Percentiles rank a stretch among this genome's conserved stretches.
These are phyloP conservation scores for Lycaon pictus DNA, from an alignment of 2,113 vertebrate species.

Conservation along the genomic window DNA sequence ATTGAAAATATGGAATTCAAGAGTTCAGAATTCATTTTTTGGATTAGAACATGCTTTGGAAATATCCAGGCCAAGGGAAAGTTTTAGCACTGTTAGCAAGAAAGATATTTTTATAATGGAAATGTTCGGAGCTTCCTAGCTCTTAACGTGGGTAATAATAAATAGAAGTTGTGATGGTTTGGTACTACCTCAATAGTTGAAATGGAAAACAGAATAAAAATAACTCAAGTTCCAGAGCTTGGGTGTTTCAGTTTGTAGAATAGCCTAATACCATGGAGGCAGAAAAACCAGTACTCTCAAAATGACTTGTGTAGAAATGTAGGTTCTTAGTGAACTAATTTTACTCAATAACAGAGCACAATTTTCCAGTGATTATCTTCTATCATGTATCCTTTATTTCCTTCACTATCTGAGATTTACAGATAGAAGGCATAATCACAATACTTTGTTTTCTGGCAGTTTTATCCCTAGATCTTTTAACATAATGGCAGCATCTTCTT, in stretches of 20 bases:
- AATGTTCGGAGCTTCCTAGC: conserved; percentile 59
- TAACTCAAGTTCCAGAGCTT: conserved; percentile 75
- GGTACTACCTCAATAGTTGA: conserved; percentile 76
- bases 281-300: conserved; percentile 81
- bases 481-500: conserved; percentile 80
- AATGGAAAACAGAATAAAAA: conserved; percentile 83
- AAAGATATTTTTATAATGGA: conserved; percentile 67
- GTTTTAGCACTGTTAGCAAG: background rate
- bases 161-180: conserved; percentile 45
- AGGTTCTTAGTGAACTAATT: conserved; percentile 87
- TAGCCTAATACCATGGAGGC: conserved; percentile 55
- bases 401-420: conserved; percentile 86
- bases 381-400: conserved; percentile 82
- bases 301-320: conserved; percentile 81
- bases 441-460: conserved; percentile 81
- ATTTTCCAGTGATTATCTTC: conserved; percentile 84
- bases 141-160: conserved; percentile 59
- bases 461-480: conserved; percentile 85
- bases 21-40: background rate
- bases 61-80: conserved; percentile 6
- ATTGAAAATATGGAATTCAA: background rate
- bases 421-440: conserved; percentile 83
- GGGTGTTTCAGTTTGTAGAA: conserved; percentile 82
- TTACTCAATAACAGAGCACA: conserved; percentile 84
- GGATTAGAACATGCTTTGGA: conserved; percentile 36